Conservation (phyloP, 2,888 invertebrate genomes). For the Iselma pallidipennis region DNA sequence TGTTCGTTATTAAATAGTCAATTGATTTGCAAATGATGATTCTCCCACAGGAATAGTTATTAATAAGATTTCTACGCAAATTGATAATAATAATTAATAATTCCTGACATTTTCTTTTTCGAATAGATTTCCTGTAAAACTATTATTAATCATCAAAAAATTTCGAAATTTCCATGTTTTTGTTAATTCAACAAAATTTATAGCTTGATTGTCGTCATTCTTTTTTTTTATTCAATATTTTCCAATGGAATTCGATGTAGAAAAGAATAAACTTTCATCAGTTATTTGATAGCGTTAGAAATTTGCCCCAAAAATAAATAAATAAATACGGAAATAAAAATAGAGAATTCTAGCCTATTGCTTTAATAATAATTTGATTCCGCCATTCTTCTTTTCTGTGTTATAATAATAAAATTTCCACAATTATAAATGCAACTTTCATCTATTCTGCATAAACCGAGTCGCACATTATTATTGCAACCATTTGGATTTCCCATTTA, state of each 20-base stretch:
- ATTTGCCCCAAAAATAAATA: too few relatives aligned
- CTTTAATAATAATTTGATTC: too few relatives aligned
- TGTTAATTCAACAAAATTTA: not conserved
- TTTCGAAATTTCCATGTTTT: not conserved
- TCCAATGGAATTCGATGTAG: too few relatives aligned
- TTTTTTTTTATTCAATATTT: not conserved
- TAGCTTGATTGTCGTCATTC: not conserved
- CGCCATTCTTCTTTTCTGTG: too few relatives aligned
- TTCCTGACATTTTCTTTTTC: not conserved
- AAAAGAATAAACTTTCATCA: too few relatives aligned
- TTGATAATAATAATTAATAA: not conserved
- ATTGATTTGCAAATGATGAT: not conserved
- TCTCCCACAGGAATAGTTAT: not conserved
- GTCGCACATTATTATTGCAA: not conserved
- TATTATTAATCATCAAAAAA: not conserved
- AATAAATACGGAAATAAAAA: too few relatives aligned
- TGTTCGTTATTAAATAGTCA: not conserved
- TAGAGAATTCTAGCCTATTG: too few relatives aligned
- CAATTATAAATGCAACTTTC: too few relatives aligned
- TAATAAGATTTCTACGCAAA: not conserved
- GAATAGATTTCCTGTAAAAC: not conserved
- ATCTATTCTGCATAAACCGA: too few relatives aligned
- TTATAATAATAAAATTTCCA: not conserved
- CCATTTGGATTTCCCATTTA: not conserved
- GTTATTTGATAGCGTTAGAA: too few relatives aligned